Percentiles rank a stretch among this genome's conserved stretches.
Evolutionary conservation across 1,140 invertebrate species (phyloP).

Genomic region (Lepeophtheirus salmonis): DNA sequence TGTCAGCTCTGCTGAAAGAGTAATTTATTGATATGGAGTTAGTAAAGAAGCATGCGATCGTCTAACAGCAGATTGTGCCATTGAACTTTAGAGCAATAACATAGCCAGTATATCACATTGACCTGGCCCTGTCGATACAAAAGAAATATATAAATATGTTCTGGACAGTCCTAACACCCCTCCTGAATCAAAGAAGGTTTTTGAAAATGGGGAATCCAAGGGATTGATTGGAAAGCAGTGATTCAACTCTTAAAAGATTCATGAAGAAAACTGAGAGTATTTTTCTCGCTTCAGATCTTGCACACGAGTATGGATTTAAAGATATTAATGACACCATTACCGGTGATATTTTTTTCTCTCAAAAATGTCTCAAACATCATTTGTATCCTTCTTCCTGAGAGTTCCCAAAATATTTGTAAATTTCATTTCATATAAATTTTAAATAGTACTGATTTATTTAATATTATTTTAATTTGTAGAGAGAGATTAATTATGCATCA

Average conservation of each 20-base stretch:
- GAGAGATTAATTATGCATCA: too few species aligned
- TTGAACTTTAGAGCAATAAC: conserved; percentile 9
- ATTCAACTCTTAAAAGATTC: conserved; percentile 1
- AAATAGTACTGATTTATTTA: too few species aligned
- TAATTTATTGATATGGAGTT: conserved; percentile 12
- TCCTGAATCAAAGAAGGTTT: neutral
- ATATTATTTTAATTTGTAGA: too few species aligned
- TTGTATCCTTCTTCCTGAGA: neutral
- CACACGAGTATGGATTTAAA: conserved; percentile 13
- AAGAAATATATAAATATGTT: neutral
- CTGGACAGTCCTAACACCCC: neutral
- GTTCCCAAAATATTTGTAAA: neutral
- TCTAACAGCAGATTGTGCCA: conserved; percentile 17
- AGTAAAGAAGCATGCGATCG: conserved; percentile 13
- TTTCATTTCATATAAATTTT: conserved; percentile 7
- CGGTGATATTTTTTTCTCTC: neutral
- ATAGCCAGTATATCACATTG: conserved; percentile 13
- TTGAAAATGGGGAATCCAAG: conserved; percentile 7
- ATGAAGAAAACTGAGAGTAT: conserved; percentile 12
- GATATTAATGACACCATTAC: conserved; percentile 5
- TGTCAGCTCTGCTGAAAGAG: neutral
- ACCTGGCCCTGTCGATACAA: conserved; percentile 13
- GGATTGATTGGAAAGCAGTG: conserved; percentile 11
- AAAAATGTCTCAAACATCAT: neutral
- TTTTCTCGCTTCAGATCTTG: conserved; percentile 1